Conservation (phyloP, 1,140 invertebrate species). For the Drosophila pachea region DNA sequence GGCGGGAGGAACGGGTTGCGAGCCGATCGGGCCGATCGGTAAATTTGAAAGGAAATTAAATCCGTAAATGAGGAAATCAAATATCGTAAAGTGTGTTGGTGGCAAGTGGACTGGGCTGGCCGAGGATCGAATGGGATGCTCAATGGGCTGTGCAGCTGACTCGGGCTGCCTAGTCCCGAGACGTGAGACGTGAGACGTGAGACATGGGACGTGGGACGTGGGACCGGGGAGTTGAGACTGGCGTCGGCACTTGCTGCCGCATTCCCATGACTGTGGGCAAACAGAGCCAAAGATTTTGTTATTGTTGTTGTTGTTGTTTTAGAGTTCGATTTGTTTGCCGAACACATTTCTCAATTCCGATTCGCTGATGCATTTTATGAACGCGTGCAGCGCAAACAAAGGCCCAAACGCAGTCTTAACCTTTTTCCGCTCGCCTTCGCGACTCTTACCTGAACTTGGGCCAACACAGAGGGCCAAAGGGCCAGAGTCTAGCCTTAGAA, state of each 20-base stretch:
- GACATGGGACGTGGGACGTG: background rate
- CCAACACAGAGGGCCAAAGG: constrained; percentile 7
- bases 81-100: constrained; percentile 75
- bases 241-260: constrained; percentile 47
- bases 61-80: constrained; percentile 78
- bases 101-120: constrained; percentile 45
- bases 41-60: constrained; percentile 77
- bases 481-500: constrained; percentile 29
- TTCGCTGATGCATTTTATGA: constrained; percentile 76
- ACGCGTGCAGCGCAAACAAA: constrained; percentile 72
- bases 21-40: constrained; percentile 60
- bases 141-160: constrained; percentile 39
- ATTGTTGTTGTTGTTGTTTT: constrained; percentile 59
- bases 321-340: constrained; percentile 55
- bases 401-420: constrained; percentile 66
- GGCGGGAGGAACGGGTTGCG: constrained; percentile 44
- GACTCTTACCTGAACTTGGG: constrained; percentile 33
- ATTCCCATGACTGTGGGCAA: constrained; percentile 73
- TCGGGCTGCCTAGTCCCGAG: too few relatives aligned
- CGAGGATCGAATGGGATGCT: constrained; percentile 34
- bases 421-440: constrained; percentile 42
- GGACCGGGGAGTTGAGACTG: constrained; percentile 14
- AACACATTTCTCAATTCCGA: constrained; percentile 67
- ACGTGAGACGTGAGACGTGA: constrained; percentile 8
- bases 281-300: constrained; percentile 63